A percentile compares a stretch with the other conserved stretches of the same genome.
phyloP scores from a whole-genome alignment of 2,888 invertebrate species.

The Agriotes lineatus region DNA sequence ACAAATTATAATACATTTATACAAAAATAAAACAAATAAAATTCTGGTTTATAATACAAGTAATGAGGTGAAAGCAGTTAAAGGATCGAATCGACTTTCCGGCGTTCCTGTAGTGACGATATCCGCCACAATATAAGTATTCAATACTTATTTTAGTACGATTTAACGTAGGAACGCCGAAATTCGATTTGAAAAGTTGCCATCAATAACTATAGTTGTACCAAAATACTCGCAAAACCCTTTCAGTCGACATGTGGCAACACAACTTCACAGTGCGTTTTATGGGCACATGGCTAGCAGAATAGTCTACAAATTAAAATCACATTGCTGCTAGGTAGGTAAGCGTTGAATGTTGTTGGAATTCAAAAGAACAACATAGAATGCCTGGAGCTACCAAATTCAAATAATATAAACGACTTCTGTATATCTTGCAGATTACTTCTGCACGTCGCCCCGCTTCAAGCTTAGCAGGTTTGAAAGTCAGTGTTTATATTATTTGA shows the following conservation, averaged over 20 bases:
- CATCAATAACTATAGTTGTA: neutral
- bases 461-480: too few species aligned
- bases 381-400: too few species aligned
- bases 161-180: neutral
- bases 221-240: neutral
- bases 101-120: neutral
- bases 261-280: neutral
- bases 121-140: too few species aligned
- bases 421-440: neutral
- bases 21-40: slow-evolving; percentile 35
- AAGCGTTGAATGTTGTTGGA: neutral
- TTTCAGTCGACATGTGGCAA: neutral
- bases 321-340: neutral
- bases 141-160: too few species aligned
- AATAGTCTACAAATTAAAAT: neutral
- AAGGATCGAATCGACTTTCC: neutral
- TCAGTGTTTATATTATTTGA: neutral
- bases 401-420: neutral
- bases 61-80: neutral
- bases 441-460: too few species aligned
- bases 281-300: neutral
- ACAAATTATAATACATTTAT: slow-evolving; percentile 42
- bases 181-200: neutral
- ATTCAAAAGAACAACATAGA: neutral
- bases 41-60: slow-evolving; percentile 6